Conservation (phyloP, 2,797 vertebrate genomes). For the Pantherophis vulpinus region DNA sequence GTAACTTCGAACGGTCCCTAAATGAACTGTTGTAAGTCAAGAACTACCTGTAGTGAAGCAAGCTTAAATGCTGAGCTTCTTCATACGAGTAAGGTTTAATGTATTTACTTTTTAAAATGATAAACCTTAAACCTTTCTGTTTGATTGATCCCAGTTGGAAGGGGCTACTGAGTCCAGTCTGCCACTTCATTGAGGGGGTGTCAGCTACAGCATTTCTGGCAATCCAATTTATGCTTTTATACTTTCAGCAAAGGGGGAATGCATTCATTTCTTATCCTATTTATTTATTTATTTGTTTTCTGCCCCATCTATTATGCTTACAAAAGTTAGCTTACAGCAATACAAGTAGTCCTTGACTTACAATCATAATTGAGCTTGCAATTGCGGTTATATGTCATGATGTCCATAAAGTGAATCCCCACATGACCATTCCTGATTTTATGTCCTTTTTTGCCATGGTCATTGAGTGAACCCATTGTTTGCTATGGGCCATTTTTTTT, state of each 20-base stretch:
- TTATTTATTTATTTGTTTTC: background rate
- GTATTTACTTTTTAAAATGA: background rate
- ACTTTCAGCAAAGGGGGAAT: background rate
- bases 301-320: background rate
- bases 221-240: background rate
- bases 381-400: background rate
- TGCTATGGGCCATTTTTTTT: background rate
- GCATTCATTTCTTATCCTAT: background rate
- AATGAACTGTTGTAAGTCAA: background rate
- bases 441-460: background rate
- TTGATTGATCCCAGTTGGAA: background rate
- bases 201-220: background rate
- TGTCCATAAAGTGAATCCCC: background rate
- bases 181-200: background rate
- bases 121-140: background rate
- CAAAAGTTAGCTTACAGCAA: background rate
- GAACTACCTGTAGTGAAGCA: background rate
- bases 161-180: background rate
- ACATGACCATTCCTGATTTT: background rate
- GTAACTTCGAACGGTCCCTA: background rate
- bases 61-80: background rate
- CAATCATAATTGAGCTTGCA: background rate
- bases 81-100: background rate
- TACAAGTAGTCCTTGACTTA: background rate
- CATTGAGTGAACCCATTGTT: background rate